Percentiles rank a stretch among this genome's conserved stretches.
phyloP scores from a whole-genome alignment of 2,888 invertebrate genomes.

The Agonum fuliginosum region DNA sequence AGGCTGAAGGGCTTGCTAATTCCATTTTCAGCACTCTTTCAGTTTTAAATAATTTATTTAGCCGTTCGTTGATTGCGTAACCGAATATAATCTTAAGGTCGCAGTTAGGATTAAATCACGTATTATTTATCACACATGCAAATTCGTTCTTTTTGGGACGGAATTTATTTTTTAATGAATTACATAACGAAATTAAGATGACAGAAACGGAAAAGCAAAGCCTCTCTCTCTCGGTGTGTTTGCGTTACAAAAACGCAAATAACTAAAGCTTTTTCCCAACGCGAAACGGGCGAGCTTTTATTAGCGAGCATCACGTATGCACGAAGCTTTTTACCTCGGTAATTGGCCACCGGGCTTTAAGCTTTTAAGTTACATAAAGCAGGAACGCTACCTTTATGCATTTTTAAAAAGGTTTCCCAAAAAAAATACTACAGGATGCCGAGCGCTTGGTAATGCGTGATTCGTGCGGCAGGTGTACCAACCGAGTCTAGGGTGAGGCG shows the following conservation, averaged over 20 bases:
- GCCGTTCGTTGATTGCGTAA: slow-evolving; percentile 29
- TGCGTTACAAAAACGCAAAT: slow-evolving; percentile 59
- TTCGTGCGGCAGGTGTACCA: slow-evolving; percentile 16
- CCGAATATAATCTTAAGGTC: slow-evolving; percentile 46
- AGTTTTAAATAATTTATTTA: slow-evolving; percentile 42
- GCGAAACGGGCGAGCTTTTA: slow-evolving; percentile 61
- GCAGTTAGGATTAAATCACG: slow-evolving; percentile 19
- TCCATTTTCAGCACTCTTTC: slow-evolving; percentile 38
- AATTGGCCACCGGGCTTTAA: slow-evolving; percentile 74
- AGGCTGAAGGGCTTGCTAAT: neutral
- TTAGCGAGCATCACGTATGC: slow-evolving; percentile 71
- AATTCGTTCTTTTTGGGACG: slow-evolving; percentile 31
- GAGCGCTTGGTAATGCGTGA: slow-evolving; percentile 23
- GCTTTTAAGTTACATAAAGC: slow-evolving; percentile 73
- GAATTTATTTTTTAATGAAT: slow-evolving; percentile 51
- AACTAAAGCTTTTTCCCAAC: slow-evolving; percentile 59
- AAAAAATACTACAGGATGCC: slow-evolving; percentile 30
- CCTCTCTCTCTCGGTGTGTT: slow-evolving; percentile 22
- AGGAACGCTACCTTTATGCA: slow-evolving; percentile 59
- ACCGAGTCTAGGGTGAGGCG: neutral
- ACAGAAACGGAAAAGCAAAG: neutral
- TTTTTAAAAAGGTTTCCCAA: slow-evolving; percentile 58
- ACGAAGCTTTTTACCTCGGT: slow-evolving; percentile 71
- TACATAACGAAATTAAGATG: slow-evolving; percentile 45
- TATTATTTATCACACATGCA: slow-evolving; percentile 50